Conservation (phyloP, 2,113 vertebrate species). For the Nanorana parkeri region DNA sequence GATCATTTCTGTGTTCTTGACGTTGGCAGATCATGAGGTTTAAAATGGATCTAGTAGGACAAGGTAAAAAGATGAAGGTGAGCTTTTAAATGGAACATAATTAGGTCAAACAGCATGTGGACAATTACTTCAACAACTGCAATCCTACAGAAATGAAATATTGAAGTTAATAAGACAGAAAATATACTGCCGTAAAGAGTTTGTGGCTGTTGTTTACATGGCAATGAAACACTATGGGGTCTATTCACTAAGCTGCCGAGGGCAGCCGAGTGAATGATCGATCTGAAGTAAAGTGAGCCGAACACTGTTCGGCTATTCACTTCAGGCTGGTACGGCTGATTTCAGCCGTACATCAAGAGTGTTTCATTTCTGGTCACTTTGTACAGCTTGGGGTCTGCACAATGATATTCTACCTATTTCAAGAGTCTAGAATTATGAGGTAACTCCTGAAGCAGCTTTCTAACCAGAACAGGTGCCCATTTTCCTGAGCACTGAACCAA, state of each 20-base stretch:
- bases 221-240: background rate
- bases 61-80: background rate
- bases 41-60: background rate
- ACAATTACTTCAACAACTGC: no score
- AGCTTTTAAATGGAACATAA: no score
- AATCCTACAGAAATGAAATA: no score
- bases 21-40: background rate
- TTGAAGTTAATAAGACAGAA: no score
- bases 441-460: background rate
- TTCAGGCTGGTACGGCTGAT: no score
- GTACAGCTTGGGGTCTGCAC: background rate
- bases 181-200: background rate
- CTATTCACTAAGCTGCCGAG: no score
- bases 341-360: no score
- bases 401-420: background rate
- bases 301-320: no score
- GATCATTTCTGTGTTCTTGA: background rate
- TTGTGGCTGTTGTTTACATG: background rate
- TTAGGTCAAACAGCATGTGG: no score
- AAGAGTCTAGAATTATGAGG: background rate
- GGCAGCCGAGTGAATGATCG: no score
- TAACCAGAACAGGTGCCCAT: conserved; percentile 22
- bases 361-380: no score
- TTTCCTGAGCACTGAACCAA: conserved; percentile 15
- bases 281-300: no score